Evolutionary conservation across 2,797 vertebrate species (phyloP), one percentile per base, ranked within the genome.

Genomic region (Pseudochaenichthys georgianus): DNA sequence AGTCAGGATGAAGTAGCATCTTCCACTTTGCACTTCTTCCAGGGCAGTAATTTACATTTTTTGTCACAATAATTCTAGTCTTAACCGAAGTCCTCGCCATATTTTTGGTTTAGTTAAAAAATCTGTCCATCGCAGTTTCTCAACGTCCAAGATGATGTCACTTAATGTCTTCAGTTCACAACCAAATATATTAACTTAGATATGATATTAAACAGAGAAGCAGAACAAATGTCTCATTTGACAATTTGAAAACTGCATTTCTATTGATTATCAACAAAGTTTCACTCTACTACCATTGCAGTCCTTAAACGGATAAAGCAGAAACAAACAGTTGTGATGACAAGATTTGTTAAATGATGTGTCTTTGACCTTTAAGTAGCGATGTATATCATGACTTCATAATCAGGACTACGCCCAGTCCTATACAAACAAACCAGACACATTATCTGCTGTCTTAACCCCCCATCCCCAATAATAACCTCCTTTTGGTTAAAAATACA

Each of bases 361-460:
- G n/a, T 50, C 2, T 53, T 16, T 78, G 42, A 55, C 19, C 10
- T 19, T 13, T 34, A 7, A 52, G 21, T 46, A 54, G 51, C 31
- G 50, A n/a, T 0, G 0, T 54, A 46, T 63, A 60, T 77, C 54
- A 71, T 73, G 46, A 65, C 21, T 21, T 21, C 3, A 52, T 34
- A 55, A 65, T 66, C 54, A 68, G 64, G 42, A 52, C 47, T 52
- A 55, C 61, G 58, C 55, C 42, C 75, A 58, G 13, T 54, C 45
- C 9, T 43, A 38, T 38, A 62, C 46, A 83, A 75, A 73, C 61
- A 75, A 72, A 65, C 19, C 43, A 74, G 11, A 52, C 51, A 42
- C 15, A n/a, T 68, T 16, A 62, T 57, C 45, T 46, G 52, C 63
- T 50, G 23, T 52, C 45, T 62, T 47, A 31, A 66, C 63, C 28